Percentiles rank a stretch among this genome's conserved stretches.
phyloP scores from a whole-genome alignment of 2,113 vertebrate genomes.

The Alethe castanea region DNA sequence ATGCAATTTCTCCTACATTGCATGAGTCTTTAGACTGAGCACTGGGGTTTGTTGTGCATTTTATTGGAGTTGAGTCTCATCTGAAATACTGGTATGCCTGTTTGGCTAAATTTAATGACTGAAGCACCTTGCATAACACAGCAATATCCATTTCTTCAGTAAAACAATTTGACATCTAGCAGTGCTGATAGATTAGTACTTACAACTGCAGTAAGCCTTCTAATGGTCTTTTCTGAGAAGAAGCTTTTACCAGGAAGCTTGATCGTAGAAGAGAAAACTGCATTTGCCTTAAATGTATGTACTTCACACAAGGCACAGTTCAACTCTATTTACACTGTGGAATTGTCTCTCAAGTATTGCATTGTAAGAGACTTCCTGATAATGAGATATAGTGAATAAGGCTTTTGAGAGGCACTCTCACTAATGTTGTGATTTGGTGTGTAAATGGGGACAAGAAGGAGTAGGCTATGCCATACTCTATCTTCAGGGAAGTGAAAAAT shows the following conservation, averaged over 20 bases:
- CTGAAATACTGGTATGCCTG: background rate
- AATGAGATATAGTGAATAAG: background rate
- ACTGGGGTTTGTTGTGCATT: background rate
- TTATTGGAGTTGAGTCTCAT: background rate
- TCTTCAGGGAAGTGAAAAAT: background rate
- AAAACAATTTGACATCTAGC: background rate
- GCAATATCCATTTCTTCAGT: background rate
- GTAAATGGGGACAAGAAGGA: background rate
- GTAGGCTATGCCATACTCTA: background rate
- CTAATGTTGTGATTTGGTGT: background rate
- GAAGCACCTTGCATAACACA: background rate
- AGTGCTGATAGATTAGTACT: background rate
- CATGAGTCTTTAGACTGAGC: background rate
- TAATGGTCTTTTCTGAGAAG: background rate
- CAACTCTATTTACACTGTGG: background rate
- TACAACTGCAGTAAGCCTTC: background rate
- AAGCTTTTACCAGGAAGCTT: background rate
- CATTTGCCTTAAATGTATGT: background rate
- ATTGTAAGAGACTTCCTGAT: background rate
- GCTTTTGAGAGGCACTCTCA: background rate
- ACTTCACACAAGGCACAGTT: background rate
- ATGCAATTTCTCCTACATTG: fast-evolving
- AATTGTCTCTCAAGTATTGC: background rate
- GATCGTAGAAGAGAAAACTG: background rate
- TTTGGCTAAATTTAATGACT: background rate